Conservation (phyloP, 2,113 vertebrate species). For the Psammodynastes pulverulentus region DNA sequence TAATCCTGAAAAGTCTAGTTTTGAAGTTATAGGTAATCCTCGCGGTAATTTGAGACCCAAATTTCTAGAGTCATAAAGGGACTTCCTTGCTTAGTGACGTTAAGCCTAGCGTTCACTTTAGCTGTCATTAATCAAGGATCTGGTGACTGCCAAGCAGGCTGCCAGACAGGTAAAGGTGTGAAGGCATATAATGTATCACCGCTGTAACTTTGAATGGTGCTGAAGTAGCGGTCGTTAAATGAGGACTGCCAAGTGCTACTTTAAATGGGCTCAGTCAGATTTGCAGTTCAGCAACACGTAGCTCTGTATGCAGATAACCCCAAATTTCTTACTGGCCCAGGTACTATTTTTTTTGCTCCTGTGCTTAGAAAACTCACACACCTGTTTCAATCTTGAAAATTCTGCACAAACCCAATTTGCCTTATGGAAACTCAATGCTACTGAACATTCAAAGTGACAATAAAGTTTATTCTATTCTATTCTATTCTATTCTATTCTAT, state of each 20-base stretch:
- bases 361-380: neutral
- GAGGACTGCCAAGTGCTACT: neutral
- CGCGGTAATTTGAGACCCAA: neutral
- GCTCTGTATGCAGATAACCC: neutral
- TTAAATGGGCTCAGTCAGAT: neutral
- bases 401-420: neutral
- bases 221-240: neutral
- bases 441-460: no score
- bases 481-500: no score
- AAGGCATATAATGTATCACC: neutral
- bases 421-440: neutral
- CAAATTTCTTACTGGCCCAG: neutral
- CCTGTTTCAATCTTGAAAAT: neutral
- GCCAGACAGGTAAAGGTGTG: neutral
- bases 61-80: neutral
- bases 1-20: conserved; percentile 20
- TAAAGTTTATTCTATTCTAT: no score
- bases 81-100: neutral
- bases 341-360: neutral
- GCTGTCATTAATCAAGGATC: neutral
- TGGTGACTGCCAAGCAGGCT: neutral
- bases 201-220: neutral
- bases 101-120: neutral
- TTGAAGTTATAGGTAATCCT: neutral
- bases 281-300: neutral